Base-by-base conservation (phyloP, 2,113 vertebrate species). In the Eolophus roseicapilla region DNA sequence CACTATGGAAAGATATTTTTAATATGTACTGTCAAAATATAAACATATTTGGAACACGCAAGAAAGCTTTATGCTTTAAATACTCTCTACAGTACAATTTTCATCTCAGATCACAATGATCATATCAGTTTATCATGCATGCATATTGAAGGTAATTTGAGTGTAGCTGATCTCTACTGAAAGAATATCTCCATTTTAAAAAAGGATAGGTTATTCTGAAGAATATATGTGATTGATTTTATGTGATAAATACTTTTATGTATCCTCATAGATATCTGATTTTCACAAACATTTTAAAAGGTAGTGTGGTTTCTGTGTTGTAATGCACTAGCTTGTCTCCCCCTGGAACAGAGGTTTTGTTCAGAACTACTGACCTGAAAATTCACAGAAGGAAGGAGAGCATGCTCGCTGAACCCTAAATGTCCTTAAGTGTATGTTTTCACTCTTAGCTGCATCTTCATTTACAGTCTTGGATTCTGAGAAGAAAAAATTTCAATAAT, bases 291-390 rank as follows among this genome's bases (percentile, higher is more conserved):
- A 57, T 79, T 95, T 81, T 80, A n/a, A 74, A 94, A 95, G 29
- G 25, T 44, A 81, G 9, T 53, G 31, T 88, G 50, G 18, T 46
- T 86, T 95, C 65, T 44, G 16, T 78, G 52, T 47, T 87, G 37
- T 37, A 88, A 87, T 43, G 18, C 62, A 35, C 12, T 63, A 50
- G 11, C 57, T 92, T 86, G 21, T 88, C 59, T 94, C 41, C 35
- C 6, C 0, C 53, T 88, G 73, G 73, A 95, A 64, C 17, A 46
- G 49, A 60, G 50, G 62, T 84, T 95, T 95, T 85, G 37, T 91
- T 92, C 76, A 50, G 86, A 68, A 49, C 59, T 95, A 69, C 67
- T 85, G 76, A 83, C 75, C 83, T 90, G 69, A 94, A 95, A 90
- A 90, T 88, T 87, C 62, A 89, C 44, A 88, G 49, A 77, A 76